Evolutionary conservation across 2,888 invertebrate species (phyloP).

Genomic region (Aromia moschata): DNA sequence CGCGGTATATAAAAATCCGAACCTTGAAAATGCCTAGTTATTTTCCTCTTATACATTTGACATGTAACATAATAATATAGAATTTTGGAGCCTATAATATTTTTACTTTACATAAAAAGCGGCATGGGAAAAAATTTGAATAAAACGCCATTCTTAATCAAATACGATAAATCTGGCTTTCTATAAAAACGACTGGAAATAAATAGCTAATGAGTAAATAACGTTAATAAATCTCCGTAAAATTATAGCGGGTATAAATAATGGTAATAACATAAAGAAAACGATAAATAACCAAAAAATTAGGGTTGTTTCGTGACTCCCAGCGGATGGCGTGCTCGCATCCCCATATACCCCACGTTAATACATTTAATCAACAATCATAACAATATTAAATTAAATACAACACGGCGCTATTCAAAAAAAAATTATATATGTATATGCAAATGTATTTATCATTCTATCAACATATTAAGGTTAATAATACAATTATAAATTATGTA

Average conservation of each 20-base stretch:
- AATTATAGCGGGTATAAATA: conserved; percentile 34
- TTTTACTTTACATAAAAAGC: too few relatives aligned
- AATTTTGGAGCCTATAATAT: too few relatives aligned
- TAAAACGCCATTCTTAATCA: conserved; percentile 18
- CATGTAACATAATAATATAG: too few relatives aligned
- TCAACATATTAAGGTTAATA: conserved; percentile 25
- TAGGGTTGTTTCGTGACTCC: conserved; percentile 53
- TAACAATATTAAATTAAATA: conserved; percentile 37
- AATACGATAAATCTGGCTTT: conserved; percentile 18
- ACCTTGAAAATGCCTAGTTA: too few relatives aligned
- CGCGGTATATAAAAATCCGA: too few relatives aligned
- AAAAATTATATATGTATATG: conserved; percentile 30
- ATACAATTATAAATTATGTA: conserved; percentile 19
- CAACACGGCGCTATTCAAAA: conserved; percentile 27
- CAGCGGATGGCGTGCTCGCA: conserved; percentile 52
- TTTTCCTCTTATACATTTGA: too few relatives aligned
- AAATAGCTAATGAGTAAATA: conserved; percentile 25
- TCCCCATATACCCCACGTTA: conserved; percentile 41
- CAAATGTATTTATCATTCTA: conserved; percentile 27
- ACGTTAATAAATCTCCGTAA: conserved; percentile 21
- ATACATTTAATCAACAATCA: conserved; percentile 49
- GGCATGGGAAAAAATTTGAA: conserved; percentile 13
- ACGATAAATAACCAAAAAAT: conserved; percentile 38
- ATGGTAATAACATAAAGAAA: conserved; percentile 27
- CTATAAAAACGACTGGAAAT: conserved; percentile 22